These are phyloP conservation scores for Caenorhabditis becei DNA, from an alignment of 2,888 invertebrate species.

Conservation along the genomic window DNA sequence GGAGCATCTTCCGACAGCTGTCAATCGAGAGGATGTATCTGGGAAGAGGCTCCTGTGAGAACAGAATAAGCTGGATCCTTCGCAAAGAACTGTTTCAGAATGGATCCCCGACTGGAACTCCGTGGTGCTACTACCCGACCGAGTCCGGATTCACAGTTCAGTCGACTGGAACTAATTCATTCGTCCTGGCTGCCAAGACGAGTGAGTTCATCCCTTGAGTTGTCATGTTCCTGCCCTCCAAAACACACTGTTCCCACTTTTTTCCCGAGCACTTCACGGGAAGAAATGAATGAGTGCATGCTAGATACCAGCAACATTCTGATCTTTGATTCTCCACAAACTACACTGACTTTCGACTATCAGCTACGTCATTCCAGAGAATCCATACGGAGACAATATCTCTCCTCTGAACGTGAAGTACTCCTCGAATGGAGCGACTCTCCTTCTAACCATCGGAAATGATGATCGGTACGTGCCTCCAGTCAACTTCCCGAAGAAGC, in stretches of 20 bases:
- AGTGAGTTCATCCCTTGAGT: constrained; percentile 30
- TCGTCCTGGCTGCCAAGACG: constrained; percentile 40
- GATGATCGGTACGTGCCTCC: constrained; percentile 66
- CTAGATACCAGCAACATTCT: background rate
- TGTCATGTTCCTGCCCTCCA: background rate
- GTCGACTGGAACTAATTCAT: constrained; percentile 37
- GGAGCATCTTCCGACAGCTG: constrained; percentile 59
- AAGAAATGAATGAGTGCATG: background rate
- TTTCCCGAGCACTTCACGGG: background rate
- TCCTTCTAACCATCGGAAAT: constrained; percentile 61
- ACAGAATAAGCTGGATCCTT: background rate
- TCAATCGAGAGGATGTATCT: constrained; percentile 64
- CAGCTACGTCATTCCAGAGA: constrained; percentile 44
- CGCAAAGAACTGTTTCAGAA: constrained; percentile 2
- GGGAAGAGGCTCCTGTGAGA: constrained; percentile 47
- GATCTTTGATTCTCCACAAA: constrained; percentile 3
- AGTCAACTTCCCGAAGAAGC: constrained; percentile 58
- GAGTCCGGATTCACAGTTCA: constrained; percentile 55
- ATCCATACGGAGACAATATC: constrained; percentile 69
- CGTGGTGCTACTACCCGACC: constrained; percentile 66
- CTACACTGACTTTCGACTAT: background rate
- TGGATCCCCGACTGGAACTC: constrained; percentile 61
- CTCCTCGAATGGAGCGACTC: constrained; percentile 49
- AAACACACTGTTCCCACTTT: background rate
- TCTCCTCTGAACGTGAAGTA: constrained; percentile 55